Base-by-base conservation (phyloP, 92 coral and sea anemone genomes). In the Bergia puertoricense region DNA sequence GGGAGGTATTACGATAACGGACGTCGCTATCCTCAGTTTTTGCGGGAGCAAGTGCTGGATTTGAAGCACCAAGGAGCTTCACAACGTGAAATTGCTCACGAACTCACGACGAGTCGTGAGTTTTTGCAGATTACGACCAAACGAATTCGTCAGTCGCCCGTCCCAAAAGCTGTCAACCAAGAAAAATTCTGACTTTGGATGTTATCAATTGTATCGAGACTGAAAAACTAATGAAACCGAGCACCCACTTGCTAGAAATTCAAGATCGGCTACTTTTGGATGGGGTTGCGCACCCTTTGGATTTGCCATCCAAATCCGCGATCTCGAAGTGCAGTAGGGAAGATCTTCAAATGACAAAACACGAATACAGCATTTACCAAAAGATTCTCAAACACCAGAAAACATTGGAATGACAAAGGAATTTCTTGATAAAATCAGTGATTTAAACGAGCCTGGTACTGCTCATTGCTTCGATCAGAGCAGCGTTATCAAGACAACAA, bases 201-300 rank as follows among this genome's bases (percentile, higher is more conserved):
- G 94, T 92, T 39, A 88, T 80, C 23, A 90, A 92, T 62, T 92
- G 89, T 79, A 78, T 89, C 41, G 94, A 92, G 74, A 67, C 88
- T 76, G 89, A 91, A 80, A 91, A 91, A 85, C 36, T 91, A 51
- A 85, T 89, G 72, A 91, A 91, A 36, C 92, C 91, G 76, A 89
- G 94, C 73, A 79, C 74, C 51, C 84, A 85, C 83, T 80, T 91
- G 18, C 74, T 73, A 10, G 78, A 88, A 80, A 62, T 86, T 44
- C 90, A 86, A 90, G 82, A 89, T 56, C 88, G 85, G 75, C 44
- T 82, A 82, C 36, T 89, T 42, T 72, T 66, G 73, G 73, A 1
- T 66, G 1, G 73, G 1, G 73, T 66, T 66, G 14, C n/a, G n/a
- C 73, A 4, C 14, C 73, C 73, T 66, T 30, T 14, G 14, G n/a